Percentiles rank a stretch among this genome's conserved stretches.
These are phyloP conservation scores for Volucella bombylans DNA, from an alignment of 2,888 invertebrate genomes.

Conservation along the genomic window DNA sequence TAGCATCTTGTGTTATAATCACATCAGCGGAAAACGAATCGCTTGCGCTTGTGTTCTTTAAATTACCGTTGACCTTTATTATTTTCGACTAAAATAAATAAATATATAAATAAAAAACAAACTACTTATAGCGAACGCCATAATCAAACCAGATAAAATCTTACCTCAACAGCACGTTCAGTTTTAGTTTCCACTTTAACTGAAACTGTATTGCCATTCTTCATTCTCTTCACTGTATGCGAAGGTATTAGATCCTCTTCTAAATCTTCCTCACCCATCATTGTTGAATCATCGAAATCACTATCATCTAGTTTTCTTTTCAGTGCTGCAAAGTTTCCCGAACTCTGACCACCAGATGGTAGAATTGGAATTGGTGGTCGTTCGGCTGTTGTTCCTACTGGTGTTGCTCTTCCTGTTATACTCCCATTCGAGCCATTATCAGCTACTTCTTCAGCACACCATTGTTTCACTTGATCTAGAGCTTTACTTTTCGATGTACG, in stretches of 20 bases:
- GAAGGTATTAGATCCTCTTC: conserved; percentile 83
- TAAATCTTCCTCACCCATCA: conserved; percentile 83
- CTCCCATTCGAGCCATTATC: conserved; percentile 76
- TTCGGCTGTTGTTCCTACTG: conserved; percentile 39
- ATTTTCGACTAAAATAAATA: conserved; percentile 75
- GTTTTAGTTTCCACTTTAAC: conserved; percentile 80
- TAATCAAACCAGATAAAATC: neutral
- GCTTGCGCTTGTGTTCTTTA: conserved; percentile 41
- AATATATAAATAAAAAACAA: neutral
- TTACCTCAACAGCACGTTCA: conserved; percentile 75
- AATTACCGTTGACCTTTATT: conserved; percentile 79
- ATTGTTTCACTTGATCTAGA: conserved; percentile 91
- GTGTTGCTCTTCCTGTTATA: conserved; percentile 75
- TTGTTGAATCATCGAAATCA: conserved; percentile 83
- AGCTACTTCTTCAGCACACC: conserved; percentile 87
- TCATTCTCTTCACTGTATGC: conserved; percentile 84
- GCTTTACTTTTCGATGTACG: conserved; percentile 89
- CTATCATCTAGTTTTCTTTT: conserved; percentile 84
- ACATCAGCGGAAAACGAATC: conserved; percentile 80
- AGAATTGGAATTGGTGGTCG: conserved; percentile 57
- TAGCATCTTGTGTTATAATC: conserved; percentile 81
- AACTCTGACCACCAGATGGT: conserved; percentile 4
- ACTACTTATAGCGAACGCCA: neutral
- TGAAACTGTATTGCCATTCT: conserved; percentile 79
- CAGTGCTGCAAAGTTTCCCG: conserved; percentile 69